Evolutionary conservation across 2,113 vertebrate species (phyloP), one percentile per base, ranked within the genome.

Genomic region (Macrotis lagotis): DNA sequence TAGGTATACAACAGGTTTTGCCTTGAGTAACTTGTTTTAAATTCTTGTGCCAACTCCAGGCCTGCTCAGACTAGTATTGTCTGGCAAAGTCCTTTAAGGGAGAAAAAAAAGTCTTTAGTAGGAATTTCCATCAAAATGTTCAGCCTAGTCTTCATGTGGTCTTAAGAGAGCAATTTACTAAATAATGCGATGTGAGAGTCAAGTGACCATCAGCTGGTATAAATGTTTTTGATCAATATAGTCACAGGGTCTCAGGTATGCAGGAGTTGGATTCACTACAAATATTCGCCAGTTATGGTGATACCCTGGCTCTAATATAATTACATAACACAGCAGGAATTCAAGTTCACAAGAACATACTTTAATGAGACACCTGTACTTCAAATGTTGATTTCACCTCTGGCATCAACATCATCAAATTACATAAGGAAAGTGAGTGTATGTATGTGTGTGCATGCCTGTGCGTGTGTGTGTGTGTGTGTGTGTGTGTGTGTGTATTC

Each of bases 191-290:
- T 98, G 98, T 98, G 98, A 95, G 98, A 99, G 98, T 99, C 99
- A 99, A 99, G 98, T 99, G 99, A 99, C 98, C 97, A 98, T 99
- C 99, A 99, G 99, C 99, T 99, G 99, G 98, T 99, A 91, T 94
- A 98, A 98, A 98, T 98, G 97, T 98, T 98, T 99, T 99, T 98
- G 98, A 99, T 99, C 98, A 98, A 91, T 98, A 95, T 52, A 97
- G 99, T 99, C 99, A 99, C 97, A 99, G 98, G 99, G 98, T 98
- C 97, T 99, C 98, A 99, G 98, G 98, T 99, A 99, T 99, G 99
- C 97, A 94, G 94, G 97, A 98, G 96, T 96, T 98, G 97, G 97
- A 97, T 94, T 94, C 94, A 93, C 95, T 97, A 97, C 96, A 98
- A 97, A 96, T 97, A 97, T 51, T 51, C 31, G 92, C 96, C 89